Evolutionary conservation across 2,888 invertebrate species (phyloP).

Genomic region (Stramonita haemastoma): DNA sequence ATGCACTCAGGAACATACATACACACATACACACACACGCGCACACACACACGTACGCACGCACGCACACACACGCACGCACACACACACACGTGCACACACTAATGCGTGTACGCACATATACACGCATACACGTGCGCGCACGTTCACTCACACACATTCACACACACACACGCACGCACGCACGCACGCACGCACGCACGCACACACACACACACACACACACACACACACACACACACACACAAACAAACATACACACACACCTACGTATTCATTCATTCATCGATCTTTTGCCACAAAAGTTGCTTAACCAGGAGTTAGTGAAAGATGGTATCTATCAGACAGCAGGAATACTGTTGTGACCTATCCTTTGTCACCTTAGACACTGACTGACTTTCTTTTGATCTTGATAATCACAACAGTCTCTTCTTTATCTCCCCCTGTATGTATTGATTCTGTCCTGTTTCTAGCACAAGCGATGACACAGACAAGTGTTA

Average conservation of each 20-base stretch:
- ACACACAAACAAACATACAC: no score
- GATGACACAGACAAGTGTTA: no score
- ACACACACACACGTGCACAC: slow-evolving; percentile 1
- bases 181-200: not conserved
- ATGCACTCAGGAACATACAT: not conserved
- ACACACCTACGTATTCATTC: not conserved
- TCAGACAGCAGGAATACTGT: no score
- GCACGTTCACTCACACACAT: not conserved
- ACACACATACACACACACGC: not conserved
- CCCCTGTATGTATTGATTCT: no score
- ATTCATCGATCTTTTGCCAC: no score
- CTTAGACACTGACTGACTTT: no score
- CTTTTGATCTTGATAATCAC: no score
- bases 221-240: not conserved
- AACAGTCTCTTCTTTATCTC: no score
- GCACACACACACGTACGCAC: not conserved
- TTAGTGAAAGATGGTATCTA: no score
- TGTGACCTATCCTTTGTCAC: no score
- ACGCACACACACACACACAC: not conserved
- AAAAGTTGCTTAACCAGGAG: no score
- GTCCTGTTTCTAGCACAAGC: no score
- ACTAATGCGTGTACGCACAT: not conserved
- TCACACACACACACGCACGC: not conserved
- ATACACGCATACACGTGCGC: not conserved
- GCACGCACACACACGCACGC: not conserved